A percentile compares a stretch with the other conserved stretches of the same genome.
These are phyloP conservation scores for Drosophila kokeensis DNA, from an alignment of 2,888 invertebrate species.

Conservation along the genomic window DNA sequence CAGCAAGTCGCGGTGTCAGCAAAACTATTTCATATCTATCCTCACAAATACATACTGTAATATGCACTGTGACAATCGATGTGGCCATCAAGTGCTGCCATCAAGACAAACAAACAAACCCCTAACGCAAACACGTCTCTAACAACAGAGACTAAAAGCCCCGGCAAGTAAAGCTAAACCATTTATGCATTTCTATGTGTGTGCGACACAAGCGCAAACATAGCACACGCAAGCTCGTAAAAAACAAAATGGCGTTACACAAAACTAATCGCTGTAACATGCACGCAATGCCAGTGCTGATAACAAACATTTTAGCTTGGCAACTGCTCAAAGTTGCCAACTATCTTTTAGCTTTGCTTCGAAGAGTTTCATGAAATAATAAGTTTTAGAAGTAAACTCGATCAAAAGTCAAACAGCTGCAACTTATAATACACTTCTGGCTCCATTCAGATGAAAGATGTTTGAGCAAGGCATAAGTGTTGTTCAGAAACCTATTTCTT, in stretches of 20 bases:
- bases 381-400: background rate
- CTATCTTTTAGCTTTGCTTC: background rate
- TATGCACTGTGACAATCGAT: slow-evolving; percentile 46
- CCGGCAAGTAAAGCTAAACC: slow-evolving; percentile 33
- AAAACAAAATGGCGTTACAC: slow-evolving; percentile 68
- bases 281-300: slow-evolving; percentile 17
- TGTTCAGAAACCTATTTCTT: background rate
- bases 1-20: slow-evolving; percentile 33
- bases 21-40: slow-evolving; percentile 53
- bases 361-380: background rate
- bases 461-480: background rate
- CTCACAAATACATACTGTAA: slow-evolving; percentile 41
- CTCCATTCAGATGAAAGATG: background rate
- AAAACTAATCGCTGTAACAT: slow-evolving; percentile 47
- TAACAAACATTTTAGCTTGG: slow-evolving; percentile 7
- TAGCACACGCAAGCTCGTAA: slow-evolving; percentile 52
- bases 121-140: slow-evolving; percentile 36
- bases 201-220: slow-evolving; percentile 34
- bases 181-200: slow-evolving; percentile 23
- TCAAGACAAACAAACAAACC: slow-evolving; percentile 20
- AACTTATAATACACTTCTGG: background rate
- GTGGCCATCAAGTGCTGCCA: slow-evolving; percentile 45
- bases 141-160: slow-evolving; percentile 26
- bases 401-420: background rate
- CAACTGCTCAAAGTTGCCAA: background rate